Percentiles rank a stretch among this genome's conserved stretches.
Conservation (phyloP, 2,113 vertebrate genomes). For the Myotis lucifugus region DNA sequence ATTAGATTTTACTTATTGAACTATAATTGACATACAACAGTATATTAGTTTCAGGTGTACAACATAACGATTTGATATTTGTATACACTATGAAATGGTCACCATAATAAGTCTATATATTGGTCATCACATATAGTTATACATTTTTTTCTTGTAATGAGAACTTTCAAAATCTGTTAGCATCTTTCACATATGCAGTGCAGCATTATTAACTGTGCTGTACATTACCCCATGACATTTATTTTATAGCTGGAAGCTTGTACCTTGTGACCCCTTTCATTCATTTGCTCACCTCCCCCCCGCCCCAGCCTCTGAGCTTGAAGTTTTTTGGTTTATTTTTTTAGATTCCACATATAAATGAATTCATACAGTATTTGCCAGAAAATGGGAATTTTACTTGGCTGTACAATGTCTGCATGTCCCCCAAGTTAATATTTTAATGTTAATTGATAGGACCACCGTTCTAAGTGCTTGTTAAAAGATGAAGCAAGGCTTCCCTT, state of each 20-base stretch:
- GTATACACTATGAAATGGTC: not conserved
- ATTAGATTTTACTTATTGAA: not conserved
- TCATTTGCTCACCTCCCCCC: not conserved
- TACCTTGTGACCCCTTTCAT: not conserved
- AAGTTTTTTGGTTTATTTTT: not conserved
- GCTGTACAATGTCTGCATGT: too few relatives aligned
- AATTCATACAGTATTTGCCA: not conserved
- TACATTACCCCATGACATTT: not conserved
- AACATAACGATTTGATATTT: not conserved
- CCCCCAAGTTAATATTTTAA: accelerated
- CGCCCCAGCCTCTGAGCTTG: not conserved
- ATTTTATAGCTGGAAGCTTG: not conserved
- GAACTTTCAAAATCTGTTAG: not conserved
- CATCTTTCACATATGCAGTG: not conserved
- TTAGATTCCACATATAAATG: not conserved
- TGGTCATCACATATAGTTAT: not conserved
- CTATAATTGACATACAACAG: not conserved
- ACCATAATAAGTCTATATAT: not conserved
- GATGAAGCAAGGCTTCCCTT: not conserved
- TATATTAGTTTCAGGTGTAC: not conserved
- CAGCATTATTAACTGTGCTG: not conserved
- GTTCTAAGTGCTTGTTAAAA: not conserved
- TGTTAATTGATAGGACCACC: not conserved
- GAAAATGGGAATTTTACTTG: not conserved
- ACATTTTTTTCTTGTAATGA: not conserved